Base-by-base conservation (phyloP, 2,888 invertebrate genomes). In the Aporophyla lueneburgensis region DNA sequence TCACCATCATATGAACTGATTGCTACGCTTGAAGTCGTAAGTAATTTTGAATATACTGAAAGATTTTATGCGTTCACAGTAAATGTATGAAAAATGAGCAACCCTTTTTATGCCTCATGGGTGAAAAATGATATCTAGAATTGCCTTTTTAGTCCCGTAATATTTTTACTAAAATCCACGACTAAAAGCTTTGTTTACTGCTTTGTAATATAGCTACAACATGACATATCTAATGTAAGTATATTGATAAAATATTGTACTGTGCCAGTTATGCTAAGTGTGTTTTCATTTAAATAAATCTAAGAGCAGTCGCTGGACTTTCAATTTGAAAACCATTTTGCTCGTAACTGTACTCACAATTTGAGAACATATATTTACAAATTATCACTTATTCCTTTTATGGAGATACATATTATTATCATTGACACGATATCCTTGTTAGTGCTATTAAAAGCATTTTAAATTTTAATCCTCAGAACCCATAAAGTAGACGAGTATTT, bases 351-450 rank as follows among this genome's bases (percentile, higher is more conserved):
- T 96, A 95, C 93, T 73, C 46, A 88, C 92, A 94, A 94, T 94
- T 94, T 93, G 91, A 91, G 90, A 89, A 90, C 92, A 92, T 90
- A 92, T 92, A 94, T 95, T 96, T 94, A 96, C 96, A 96, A 96
- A 96, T 96, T 96, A 95, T 95, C 96, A 93, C 96, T 93, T 93
- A 90, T 91, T 91, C 89, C 86, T 83, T 89, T 89, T 87, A 86
- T 88, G 86, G 88, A 88, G 89, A 90, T 89, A 88, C 87, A 89
- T 86, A 87, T 89, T 89, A 86, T 80, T 84, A 87, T 87, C 88
- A 88, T 88, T 90, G 86, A 86, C 87, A 86, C 84, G 87, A 87
- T 89, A 89, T 88, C 87, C 88, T 89, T 87, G 88, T 89, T 90
- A 89, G 88, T 81, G 81, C 76, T 82, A 86, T 86, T 85, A 84